These are phyloP conservation scores for Schizothorax lantsangensis DNA, from an alignment of 2,797 vertebrate species.

Conservation along the genomic window DNA sequence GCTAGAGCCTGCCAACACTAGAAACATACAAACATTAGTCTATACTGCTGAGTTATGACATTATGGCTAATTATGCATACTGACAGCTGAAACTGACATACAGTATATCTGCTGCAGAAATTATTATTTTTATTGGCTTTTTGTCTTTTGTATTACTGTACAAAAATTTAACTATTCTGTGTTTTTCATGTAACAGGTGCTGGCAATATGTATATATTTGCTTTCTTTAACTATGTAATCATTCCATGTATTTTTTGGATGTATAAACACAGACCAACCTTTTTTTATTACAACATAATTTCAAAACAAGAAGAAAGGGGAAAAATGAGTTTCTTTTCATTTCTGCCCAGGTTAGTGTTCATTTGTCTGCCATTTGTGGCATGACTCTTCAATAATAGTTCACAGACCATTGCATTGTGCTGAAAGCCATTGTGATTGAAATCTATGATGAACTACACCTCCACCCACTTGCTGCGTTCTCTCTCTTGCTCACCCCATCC, in stretches of 20 bases:
- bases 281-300: conserved; percentile 9
- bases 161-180: not conserved
- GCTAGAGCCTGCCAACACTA: not conserved
- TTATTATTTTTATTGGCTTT: not conserved
- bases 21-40: not conserved
- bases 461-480: conserved; percentile 59
- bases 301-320: conserved; percentile 6
- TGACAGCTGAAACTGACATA: not conserved
- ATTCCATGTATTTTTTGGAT: not conserved
- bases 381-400: conserved; percentile 63
- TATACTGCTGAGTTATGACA: not conserved
- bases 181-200: not conserved
- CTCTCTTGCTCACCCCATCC: conserved; percentile 55
- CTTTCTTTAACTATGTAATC: not conserved
- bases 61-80: not conserved
- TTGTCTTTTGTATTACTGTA: not conserved
- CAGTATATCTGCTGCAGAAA: not conserved
- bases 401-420: conserved; percentile 61
- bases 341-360: conserved; percentile 42
- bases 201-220: not conserved
- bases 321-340: conserved; percentile 29
- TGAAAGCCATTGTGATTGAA: conserved; percentile 65
- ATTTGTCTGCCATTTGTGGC: conserved; percentile 57
- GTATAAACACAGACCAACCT: conserved; percentile 4
- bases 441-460: conserved; percentile 61